Evolutionary conservation across 2,888 invertebrate species (phyloP).

Genomic region (Nyleta sp.): DNA sequence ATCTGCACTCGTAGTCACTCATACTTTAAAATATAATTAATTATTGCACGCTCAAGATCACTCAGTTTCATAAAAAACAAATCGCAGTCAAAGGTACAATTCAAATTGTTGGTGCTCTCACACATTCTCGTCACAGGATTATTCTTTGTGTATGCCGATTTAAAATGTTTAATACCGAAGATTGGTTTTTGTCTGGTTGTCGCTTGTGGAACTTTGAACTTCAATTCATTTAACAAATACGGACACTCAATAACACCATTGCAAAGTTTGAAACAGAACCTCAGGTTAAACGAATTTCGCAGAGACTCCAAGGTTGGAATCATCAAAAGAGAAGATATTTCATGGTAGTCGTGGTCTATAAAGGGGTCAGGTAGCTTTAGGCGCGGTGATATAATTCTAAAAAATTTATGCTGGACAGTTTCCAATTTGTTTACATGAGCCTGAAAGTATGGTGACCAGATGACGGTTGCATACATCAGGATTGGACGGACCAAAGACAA

Average conservation of each 20-base stretch:
- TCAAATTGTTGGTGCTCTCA: too few relatives aligned
- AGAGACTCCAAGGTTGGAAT: background rate
- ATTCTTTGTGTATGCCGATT: too few relatives aligned
- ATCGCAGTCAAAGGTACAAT: too few relatives aligned
- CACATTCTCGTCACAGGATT: too few relatives aligned
- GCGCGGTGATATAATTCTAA: background rate
- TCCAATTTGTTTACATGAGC: background rate
- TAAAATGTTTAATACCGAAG: too few relatives aligned
- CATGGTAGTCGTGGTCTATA: background rate
- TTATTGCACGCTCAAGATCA: too few relatives aligned
- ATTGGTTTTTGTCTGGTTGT: too few relatives aligned
- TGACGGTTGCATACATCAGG: background rate
- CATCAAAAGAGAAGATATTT: background rate
- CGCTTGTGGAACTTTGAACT: background rate
- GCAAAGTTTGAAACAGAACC: background rate
- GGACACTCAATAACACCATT: conserved; percentile 1
- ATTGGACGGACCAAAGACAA: background rate
- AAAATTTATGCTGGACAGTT: conserved; percentile 18
- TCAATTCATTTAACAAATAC: background rate
- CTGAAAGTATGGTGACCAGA: conserved; percentile 3
- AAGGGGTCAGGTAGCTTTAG: conserved; percentile 1
- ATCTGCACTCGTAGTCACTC: too few relatives aligned
- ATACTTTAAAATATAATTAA: too few relatives aligned
- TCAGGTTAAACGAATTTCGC: background rate
- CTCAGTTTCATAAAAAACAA: too few relatives aligned